Evolutionary conservation across 2,888 invertebrate genomes (phyloP).

Genomic region (Agrochola lota): DNA sequence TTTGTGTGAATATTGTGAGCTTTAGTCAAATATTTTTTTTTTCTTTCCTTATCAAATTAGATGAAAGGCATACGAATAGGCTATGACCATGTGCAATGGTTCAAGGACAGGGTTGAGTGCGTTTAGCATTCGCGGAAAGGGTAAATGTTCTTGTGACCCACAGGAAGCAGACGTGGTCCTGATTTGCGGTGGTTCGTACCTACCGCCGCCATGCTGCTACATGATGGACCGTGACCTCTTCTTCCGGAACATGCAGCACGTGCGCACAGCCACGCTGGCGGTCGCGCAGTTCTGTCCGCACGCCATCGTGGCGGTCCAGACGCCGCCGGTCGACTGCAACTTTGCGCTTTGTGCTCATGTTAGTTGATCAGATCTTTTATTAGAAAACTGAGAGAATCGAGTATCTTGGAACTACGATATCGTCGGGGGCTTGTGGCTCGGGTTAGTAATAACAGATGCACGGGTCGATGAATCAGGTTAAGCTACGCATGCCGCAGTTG

Average conservation of each 20-base stretch:
- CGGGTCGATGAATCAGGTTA: too few species aligned
- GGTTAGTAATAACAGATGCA: too few species aligned
- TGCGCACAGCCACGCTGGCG: constrained; percentile 80
- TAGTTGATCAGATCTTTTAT: constrained; percentile 61
- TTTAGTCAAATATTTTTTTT: too few species aligned
- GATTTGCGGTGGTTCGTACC: constrained; percentile 83
- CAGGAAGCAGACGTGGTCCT: constrained; percentile 85
- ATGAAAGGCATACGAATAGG: too few species aligned
- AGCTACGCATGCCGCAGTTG: too few species aligned
- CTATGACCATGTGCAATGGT: too few species aligned
- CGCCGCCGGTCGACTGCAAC: constrained; percentile 87
- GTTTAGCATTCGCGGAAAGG: background rate
- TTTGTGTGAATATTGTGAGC: too few species aligned
- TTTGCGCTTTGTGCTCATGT: constrained; percentile 83
- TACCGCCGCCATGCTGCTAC: constrained; percentile 80
- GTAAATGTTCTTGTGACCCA: background rate
- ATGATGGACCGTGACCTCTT: constrained; percentile 82
- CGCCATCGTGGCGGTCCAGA: constrained; percentile 83
- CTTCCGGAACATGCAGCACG: constrained; percentile 82
- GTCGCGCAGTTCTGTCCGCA: constrained; percentile 82
- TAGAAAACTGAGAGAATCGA: background rate
- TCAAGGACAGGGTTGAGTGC: background rate
- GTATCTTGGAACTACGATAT: background rate
- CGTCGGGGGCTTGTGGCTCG: too few species aligned
- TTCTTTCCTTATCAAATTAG: too few species aligned